These are phyloP conservation scores for Esperia sulphurella DNA, from an alignment of 2,888 invertebrate species.

Conservation along the genomic window DNA sequence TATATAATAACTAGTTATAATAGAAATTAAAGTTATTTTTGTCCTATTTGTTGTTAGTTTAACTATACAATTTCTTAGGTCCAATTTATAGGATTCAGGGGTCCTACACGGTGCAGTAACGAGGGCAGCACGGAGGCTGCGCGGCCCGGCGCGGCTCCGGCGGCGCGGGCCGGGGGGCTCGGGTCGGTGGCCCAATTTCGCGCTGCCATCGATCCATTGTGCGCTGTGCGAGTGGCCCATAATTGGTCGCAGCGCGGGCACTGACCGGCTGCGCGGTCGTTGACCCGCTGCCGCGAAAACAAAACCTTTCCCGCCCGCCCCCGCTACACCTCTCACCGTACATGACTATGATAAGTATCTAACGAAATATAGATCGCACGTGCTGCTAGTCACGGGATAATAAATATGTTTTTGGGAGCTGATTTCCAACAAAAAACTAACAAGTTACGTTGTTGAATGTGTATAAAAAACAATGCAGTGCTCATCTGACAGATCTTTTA, in stretches of 20 bases:
- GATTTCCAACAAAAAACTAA: too few species aligned
- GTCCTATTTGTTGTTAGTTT: too few species aligned
- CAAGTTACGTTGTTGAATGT: too few species aligned
- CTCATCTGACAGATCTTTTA: not conserved
- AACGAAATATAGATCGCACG: constrained; percentile 15
- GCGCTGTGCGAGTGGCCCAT: constrained; percentile 78
- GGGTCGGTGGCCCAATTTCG: constrained; percentile 71
- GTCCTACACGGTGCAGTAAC: not conserved
- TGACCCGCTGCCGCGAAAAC: constrained; percentile 71
- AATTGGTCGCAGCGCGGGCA: constrained; percentile 77
- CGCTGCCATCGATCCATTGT: constrained; percentile 79
- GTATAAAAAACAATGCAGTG: too few species aligned
- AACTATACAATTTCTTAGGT: too few species aligned
- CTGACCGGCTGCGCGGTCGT: constrained; percentile 72
- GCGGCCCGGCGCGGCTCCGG: constrained; percentile 19
- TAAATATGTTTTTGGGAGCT: too few species aligned
- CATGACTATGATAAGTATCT: constrained; percentile 23
- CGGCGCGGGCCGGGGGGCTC: constrained; percentile 35
- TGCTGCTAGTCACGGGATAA: not conserved
- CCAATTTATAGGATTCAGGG: too few species aligned
- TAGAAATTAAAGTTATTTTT: too few species aligned
- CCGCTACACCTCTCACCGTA: constrained; percentile 30
- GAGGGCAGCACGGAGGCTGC: constrained; percentile 24
- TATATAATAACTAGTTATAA: too few species aligned
- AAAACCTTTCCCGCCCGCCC: constrained; percentile 59